Percentiles rank a stretch among this genome's conserved stretches.
phyloP scores from a whole-genome alignment of 2,113 vertebrate genomes.

The Pangasianodon hypophthalmus region DNA sequence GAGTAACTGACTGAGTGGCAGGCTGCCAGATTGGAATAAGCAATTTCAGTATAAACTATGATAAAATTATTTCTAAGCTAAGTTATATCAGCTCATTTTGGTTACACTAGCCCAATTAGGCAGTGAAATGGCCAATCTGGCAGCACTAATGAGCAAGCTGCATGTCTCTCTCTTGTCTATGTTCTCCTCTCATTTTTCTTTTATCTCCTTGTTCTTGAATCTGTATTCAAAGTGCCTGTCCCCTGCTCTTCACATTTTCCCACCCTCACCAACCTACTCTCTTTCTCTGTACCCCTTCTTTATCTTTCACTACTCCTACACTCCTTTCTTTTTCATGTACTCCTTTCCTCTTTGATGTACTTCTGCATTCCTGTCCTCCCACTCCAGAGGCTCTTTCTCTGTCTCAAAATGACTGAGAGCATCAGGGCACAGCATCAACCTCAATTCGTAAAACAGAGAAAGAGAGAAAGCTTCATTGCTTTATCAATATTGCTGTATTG shows the following conservation, averaged over 20 bases:
- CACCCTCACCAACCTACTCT: constrained; percentile 29
- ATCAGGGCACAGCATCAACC: neutral
- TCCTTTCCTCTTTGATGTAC: constrained; percentile 36
- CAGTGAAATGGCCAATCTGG: neutral
- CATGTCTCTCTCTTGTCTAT: constrained; percentile 9
- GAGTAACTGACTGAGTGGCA: neutral
- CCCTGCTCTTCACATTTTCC: constrained; percentile 30
- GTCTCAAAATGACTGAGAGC: constrained; percentile 21
- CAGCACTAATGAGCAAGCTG: neutral
- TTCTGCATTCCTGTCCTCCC: constrained; percentile 42
- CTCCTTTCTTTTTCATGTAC: constrained; percentile 29
- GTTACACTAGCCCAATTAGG: neutral
- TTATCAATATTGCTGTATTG: neutral
- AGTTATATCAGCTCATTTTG: neutral
- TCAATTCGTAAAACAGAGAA: neutral
- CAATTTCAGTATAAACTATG: neutral
- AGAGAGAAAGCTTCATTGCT: neutral
- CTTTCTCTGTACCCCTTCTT: constrained; percentile 24
- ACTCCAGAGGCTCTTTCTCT: constrained; percentile 24
- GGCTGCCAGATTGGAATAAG: neutral
- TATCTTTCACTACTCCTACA: constrained; percentile 27
- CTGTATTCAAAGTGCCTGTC: constrained; percentile 32
- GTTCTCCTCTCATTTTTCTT: constrained; percentile 3
- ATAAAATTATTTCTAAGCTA: neutral
- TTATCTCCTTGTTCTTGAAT: constrained; percentile 24